phyloP scores from a whole-genome alignment of 2,113 vertebrate species.

The Leptobrachium ailaonicum region DNA sequence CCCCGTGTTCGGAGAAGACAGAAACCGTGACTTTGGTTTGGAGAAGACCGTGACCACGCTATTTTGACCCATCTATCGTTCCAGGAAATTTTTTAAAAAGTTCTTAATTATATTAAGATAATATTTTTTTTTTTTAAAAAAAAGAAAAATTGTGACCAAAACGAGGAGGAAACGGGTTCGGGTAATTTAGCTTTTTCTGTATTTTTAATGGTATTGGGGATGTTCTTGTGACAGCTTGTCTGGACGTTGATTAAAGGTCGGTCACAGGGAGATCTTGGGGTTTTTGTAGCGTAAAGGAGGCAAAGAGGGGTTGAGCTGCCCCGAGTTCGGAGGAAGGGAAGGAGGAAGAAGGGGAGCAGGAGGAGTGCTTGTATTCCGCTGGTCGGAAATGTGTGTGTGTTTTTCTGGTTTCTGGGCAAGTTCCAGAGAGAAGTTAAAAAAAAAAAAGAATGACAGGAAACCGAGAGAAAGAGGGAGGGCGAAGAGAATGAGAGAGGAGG shows the following conservation, averaged over 20 bases:
- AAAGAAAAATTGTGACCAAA: neutral
- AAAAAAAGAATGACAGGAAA: constrained; percentile 44
- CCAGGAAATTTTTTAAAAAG: no score
- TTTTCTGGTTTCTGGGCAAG: constrained; percentile 35
- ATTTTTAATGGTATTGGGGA: no score
- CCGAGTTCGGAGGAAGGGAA: neutral
- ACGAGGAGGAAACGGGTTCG: neutral
- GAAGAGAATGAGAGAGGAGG: neutral
- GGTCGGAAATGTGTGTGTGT: constrained; percentile 3
- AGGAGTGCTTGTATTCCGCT: constrained; percentile 12
- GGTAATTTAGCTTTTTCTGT: no score
- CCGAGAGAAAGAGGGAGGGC: constrained; percentile 16
- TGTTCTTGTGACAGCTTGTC: neutral
- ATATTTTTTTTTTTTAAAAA: no score
- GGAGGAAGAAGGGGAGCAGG: neutral
- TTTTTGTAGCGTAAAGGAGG: neutral
- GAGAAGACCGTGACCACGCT: no score
- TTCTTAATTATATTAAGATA: no score
- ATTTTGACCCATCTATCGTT: no score
- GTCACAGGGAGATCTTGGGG: neutral
- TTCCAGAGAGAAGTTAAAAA: constrained; percentile 31
- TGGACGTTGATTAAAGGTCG: neutral
- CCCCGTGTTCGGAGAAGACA: no score
- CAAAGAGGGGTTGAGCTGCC: neutral
- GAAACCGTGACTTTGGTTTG: no score